Conservation (phyloP, 1,140 invertebrate species). For the Ceratoteleas bidentatus region DNA sequence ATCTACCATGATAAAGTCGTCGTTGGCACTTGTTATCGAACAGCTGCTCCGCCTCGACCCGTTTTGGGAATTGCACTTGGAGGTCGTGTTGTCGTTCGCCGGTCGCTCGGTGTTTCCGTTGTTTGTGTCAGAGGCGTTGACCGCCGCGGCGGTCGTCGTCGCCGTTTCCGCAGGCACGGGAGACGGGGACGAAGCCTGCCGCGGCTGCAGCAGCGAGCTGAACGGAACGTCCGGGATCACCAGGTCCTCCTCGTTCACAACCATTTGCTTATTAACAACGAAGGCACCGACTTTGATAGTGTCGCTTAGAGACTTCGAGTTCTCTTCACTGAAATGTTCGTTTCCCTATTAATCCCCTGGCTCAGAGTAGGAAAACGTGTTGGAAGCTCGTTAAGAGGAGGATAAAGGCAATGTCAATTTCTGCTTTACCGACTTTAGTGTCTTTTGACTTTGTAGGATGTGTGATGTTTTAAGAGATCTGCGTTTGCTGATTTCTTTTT, state of each 20-base stretch:
- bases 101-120: constrained; percentile 80
- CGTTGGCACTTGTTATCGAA: constrained; percentile 83
- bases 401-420: too few relatives aligned
- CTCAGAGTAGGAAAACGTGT: too few relatives aligned
- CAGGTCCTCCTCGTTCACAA: constrained; percentile 83
- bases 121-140: constrained; percentile 72
- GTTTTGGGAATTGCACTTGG: constrained; percentile 77
- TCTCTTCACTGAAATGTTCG: constrained; percentile 83
- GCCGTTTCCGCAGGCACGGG: constrained; percentile 49
- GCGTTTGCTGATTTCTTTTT: too few relatives aligned
- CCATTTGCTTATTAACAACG: constrained; percentile 82
- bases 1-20: constrained; percentile 90
- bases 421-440: too few relatives aligned
- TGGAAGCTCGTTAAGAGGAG: too few relatives aligned
- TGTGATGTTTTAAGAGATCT: too few relatives aligned
- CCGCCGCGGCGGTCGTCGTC: constrained; percentile 52
- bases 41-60: constrained; percentile 80
- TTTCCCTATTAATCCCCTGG: too few relatives aligned
- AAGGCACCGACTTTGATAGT: constrained; percentile 87
- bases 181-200: constrained; percentile 76
- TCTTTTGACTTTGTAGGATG: too few relatives aligned
- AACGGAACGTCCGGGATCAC: constrained; percentile 86
- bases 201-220: constrained; percentile 83
- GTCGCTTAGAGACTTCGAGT: constrained; percentile 83
- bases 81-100: constrained; percentile 70